These are phyloP conservation scores for Mixornis gularis DNA, from an alignment of 2,113 vertebrate species.

Conservation along the genomic window DNA sequence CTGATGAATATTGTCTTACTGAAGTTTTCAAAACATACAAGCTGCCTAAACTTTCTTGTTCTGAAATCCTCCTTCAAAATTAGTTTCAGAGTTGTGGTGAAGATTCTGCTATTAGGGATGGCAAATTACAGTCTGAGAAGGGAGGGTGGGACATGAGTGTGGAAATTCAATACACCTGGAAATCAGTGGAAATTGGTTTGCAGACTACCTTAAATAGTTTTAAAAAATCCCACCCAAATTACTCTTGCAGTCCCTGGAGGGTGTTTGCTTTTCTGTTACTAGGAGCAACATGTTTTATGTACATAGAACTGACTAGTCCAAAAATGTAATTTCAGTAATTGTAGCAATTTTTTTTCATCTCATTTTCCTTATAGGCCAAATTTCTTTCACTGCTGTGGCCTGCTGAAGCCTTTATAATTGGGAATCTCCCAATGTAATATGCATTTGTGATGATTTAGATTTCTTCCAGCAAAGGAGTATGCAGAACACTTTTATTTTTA, in stretches of 20 bases:
- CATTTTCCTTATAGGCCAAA: neutral
- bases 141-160: neutral
- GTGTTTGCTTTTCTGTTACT: slow-evolving; percentile 17
- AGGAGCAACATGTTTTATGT: neutral
- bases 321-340: neutral
- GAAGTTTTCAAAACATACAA: neutral
- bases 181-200: neutral
- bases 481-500: neutral
- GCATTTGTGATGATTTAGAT: neutral
- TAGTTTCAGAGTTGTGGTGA: neutral
- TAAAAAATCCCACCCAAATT: neutral
- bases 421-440: neutral
- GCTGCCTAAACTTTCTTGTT: neutral
- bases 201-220: neutral
- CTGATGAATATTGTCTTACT: neutral
- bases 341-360: neutral
- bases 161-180: neutral
- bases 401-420: neutral
- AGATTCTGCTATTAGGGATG: neutral
- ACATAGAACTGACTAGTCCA: neutral
- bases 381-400: neutral
- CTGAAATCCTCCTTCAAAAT: neutral
- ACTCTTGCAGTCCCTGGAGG: neutral
- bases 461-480: neutral
- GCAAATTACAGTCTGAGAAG: neutral